Evolutionary conservation across 2,888 invertebrate species (phyloP).

Genomic region (Ophioninae sp.): DNA sequence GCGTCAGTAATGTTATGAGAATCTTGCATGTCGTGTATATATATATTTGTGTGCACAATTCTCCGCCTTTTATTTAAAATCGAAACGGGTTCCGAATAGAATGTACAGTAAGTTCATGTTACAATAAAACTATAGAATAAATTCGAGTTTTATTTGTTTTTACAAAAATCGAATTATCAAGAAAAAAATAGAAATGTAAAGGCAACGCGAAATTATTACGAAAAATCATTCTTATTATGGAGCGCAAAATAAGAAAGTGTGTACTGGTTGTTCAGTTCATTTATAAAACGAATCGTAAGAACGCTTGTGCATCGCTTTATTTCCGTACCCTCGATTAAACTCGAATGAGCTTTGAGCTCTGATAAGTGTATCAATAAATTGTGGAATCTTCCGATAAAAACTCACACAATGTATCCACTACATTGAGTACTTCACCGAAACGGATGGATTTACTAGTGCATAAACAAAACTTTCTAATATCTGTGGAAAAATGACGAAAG

Average conservation of each 20-base stretch:
- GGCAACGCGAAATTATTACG: neutral
- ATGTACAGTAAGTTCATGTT: neutral
- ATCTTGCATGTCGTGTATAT: too few relatives aligned
- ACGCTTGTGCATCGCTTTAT: neutral
- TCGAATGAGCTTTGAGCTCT: neutral
- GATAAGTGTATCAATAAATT: neutral
- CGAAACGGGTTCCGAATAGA: neutral
- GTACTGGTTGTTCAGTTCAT: neutral
- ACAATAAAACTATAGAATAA: neutral
- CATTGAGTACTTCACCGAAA: neutral
- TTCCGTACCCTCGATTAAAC: neutral
- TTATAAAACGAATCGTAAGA: neutral
- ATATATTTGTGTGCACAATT: neutral
- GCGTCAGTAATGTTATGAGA: too few relatives aligned
- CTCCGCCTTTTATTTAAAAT: neutral
- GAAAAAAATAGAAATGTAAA: neutral
- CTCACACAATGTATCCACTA: neutral
- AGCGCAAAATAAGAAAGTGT: neutral
- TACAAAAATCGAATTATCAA: neutral
- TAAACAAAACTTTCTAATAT: slow-evolving; percentile 8
- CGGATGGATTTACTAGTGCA: neutral
- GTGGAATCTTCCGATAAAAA: neutral
- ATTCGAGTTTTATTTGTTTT: neutral
- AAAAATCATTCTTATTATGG: neutral
- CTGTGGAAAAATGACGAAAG: neutral